Percentiles rank a stretch among this genome's conserved stretches.
These are phyloP conservation scores for Phrixothrix hirtus DNA, from an alignment of 2,888 invertebrate species.

Conservation along the genomic window DNA sequence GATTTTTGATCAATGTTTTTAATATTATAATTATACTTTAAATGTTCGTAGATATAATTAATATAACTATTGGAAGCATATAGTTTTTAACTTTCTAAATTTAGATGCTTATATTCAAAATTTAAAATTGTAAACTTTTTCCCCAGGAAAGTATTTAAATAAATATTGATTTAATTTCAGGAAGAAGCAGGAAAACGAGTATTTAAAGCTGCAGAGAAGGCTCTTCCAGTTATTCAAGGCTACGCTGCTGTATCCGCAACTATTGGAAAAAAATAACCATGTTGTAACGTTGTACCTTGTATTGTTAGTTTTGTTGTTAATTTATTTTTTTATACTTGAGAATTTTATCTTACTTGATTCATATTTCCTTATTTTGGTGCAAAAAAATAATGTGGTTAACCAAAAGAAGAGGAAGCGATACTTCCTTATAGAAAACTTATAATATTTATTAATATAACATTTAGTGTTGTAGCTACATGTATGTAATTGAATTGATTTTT, in stretches of 20 bases:
- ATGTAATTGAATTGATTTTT: too few relatives aligned
- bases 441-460: too few relatives aligned
- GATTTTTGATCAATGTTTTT: background rate
- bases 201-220: constrained; percentile 34
- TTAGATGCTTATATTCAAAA: too few relatives aligned
- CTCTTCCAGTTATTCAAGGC: constrained; percentile 31
- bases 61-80: background rate
- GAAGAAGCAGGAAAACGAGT: constrained; percentile 33
- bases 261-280: constrained; percentile 16
- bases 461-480: too few relatives aligned
- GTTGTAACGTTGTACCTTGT: too few relatives aligned
- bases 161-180: constrained; percentile 10
- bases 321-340: background rate
- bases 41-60: too few relatives aligned
- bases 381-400: background rate
- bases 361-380: background rate
- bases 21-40: background rate
- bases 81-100: background rate
- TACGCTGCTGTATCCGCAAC: constrained; percentile 17
- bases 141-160: too few relatives aligned
- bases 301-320: background rate
- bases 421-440: background rate
- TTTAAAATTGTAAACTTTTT: too few relatives aligned
- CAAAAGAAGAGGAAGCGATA: background rate
- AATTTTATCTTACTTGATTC: background rate